These are phyloP conservation scores for Delia radicum DNA, from an alignment of 1,140 invertebrate genomes.

Conservation along the genomic window DNA sequence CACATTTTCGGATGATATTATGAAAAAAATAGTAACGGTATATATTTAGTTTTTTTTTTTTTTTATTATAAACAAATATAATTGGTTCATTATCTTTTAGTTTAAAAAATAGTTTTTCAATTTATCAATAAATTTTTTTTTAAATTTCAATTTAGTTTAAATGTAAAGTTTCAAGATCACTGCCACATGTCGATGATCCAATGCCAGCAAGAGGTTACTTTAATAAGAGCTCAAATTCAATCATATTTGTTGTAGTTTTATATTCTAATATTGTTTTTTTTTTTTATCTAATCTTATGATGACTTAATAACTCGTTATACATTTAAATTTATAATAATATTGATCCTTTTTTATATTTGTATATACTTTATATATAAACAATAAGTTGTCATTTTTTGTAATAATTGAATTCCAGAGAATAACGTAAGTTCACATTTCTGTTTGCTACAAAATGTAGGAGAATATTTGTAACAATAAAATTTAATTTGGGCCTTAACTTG, in stretches of 20 bases:
- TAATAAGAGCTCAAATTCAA: too few species aligned
- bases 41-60: slow-evolving; percentile 6
- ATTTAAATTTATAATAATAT: slow-evolving; percentile 20
- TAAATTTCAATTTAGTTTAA: slow-evolving; percentile 22
- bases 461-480: too few species aligned
- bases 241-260: too few species aligned
- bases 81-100: not conserved
- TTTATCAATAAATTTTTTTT: not conserved
- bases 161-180: slow-evolving; percentile 19
- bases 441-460: too few species aligned
- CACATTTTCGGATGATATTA: slow-evolving; percentile 42
- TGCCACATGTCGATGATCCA: slow-evolving; percentile 25
- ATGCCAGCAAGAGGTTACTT: slow-evolving; percentile 14
- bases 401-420: too few species aligned
- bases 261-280: not conserved
- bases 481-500: too few species aligned
- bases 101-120: not conserved
- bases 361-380: too few species aligned
- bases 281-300: too few species aligned
- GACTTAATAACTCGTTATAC: too few species aligned
- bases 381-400: too few species aligned
- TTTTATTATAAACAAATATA: not conserved
- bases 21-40: slow-evolving; percentile 31
- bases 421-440: too few species aligned
- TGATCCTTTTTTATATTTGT: not conserved